phyloP scores from a whole-genome alignment of 23 tunicate genomes.

The Oikopleura dioica region DNA sequence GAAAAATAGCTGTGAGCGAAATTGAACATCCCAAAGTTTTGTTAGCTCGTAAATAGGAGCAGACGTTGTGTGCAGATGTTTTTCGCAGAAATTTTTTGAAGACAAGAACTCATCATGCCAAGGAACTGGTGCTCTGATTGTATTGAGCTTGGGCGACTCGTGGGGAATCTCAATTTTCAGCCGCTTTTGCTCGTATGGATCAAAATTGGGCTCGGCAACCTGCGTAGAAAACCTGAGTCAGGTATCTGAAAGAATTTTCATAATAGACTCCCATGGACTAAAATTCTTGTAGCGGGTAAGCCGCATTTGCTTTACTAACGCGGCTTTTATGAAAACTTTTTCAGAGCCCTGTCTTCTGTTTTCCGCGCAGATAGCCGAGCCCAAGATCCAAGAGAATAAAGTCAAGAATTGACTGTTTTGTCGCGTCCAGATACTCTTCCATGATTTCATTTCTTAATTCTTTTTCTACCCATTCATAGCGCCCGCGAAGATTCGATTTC shows the following conservation, averaged over 20 bases:
- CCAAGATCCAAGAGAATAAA: not conserved
- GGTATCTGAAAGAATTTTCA: too few species aligned
- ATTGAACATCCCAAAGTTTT: not conserved
- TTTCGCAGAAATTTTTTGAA: constrained; percentile 47
- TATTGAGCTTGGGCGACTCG: not conserved
- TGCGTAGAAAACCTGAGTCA: too few species aligned
- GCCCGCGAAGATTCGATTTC: not conserved
- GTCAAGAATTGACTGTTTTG: not conserved
- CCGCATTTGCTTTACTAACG: too few species aligned
- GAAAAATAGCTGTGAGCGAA: not conserved
- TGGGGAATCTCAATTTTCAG: not conserved
- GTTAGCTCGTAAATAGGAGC: not conserved
- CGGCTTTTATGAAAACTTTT: too few species aligned
- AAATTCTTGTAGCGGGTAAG: too few species aligned
- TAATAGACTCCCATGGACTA: too few species aligned
- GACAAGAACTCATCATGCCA: constrained; percentile 24
- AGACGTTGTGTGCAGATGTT: constrained; percentile 30
- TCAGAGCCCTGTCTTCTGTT: too few species aligned
- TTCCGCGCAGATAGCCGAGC: too few species aligned
- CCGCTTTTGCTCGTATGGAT: not conserved
- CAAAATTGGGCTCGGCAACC: too few species aligned
- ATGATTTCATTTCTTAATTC: not conserved
- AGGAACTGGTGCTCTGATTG: constrained; percentile 88
- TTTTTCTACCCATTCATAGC: not conserved
- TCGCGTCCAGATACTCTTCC: not conserved